Percentiles rank a stretch among this genome's conserved stretches.
Evolutionary conservation across 2,113 vertebrate genomes (phyloP).

Genomic region (Melanerpes formicivorus): DNA sequence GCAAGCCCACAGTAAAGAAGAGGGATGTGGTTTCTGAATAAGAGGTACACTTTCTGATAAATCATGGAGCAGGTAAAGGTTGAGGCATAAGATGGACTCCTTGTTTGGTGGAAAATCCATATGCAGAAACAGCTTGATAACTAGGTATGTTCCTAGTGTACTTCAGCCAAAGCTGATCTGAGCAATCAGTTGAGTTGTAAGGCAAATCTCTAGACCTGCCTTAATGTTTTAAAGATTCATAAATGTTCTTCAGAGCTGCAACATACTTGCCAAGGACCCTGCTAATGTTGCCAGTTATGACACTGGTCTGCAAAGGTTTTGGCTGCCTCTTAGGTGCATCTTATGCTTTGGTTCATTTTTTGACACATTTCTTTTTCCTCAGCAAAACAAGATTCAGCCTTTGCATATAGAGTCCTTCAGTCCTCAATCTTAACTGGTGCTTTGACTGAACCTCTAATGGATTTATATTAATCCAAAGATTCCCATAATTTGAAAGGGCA

Average conservation of each 20-base stretch:
- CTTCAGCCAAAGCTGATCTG: neutral
- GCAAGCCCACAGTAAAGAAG: neutral
- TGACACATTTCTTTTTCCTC: neutral
- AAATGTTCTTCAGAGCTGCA: neutral
- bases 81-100: neutral
- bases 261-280: neutral
- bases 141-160: neutral
- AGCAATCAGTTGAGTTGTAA: accelerated
- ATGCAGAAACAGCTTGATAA: neutral
- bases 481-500: neutral
- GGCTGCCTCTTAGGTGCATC: neutral
- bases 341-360: neutral
- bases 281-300: neutral
- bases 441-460: neutral
- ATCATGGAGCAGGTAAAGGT: neutral
- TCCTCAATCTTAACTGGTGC: neutral
- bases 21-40: neutral
- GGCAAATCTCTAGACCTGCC: neutral
- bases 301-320: neutral
- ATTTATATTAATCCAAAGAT: neutral
- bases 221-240: neutral
- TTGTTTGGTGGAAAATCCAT: neutral
- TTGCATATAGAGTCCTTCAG: neutral
- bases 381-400: neutral
- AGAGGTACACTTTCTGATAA: neutral